Conservation (phyloP, 1,140 invertebrate genomes). For the Drosophila sp. region DNA sequence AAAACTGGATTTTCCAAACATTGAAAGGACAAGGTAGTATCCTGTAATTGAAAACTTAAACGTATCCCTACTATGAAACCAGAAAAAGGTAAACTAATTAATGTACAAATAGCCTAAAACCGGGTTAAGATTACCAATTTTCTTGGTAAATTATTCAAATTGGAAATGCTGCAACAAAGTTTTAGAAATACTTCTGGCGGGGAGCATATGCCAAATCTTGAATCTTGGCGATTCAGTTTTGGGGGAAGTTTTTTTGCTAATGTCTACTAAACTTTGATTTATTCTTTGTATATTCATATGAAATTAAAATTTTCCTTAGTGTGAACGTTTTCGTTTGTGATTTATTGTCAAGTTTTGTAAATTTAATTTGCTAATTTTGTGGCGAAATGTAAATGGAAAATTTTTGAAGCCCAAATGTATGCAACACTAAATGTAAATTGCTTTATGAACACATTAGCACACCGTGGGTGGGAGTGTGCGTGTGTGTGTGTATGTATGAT, state of each 20-base stretch:
- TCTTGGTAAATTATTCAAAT: too few relatives aligned
- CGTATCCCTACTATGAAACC: not conserved
- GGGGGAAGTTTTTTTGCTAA: not conserved
- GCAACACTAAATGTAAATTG: constrained; percentile 71
- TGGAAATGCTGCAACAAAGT: too few relatives aligned
- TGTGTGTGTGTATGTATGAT: not conserved
- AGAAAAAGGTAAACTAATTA: not conserved
- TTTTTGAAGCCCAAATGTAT: constrained; percentile 46
- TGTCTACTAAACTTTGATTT: not conserved
- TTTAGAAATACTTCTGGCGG: too few relatives aligned
- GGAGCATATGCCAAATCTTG: too few relatives aligned
- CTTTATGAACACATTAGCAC: constrained; percentile 48
- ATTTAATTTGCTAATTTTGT: constrained; percentile 39
- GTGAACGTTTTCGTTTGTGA: not conserved
- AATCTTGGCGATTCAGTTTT: too few relatives aligned
- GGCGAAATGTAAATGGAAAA: constrained; percentile 6
- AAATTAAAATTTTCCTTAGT: not conserved
- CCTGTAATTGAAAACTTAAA: not conserved
- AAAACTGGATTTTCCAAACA: constrained; percentile 3
- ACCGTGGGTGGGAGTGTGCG: not conserved
- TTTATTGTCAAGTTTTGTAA: not conserved
- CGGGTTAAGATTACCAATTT: too few relatives aligned
- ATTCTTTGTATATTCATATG: constrained; percentile 1
- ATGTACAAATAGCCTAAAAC: too few relatives aligned
- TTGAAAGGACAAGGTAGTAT: not conserved